A percentile compares a stretch with the other conserved stretches of the same genome.
phyloP scores from a whole-genome alignment of 2,797 vertebrate genomes.

The Vespertilio murinus region DNA sequence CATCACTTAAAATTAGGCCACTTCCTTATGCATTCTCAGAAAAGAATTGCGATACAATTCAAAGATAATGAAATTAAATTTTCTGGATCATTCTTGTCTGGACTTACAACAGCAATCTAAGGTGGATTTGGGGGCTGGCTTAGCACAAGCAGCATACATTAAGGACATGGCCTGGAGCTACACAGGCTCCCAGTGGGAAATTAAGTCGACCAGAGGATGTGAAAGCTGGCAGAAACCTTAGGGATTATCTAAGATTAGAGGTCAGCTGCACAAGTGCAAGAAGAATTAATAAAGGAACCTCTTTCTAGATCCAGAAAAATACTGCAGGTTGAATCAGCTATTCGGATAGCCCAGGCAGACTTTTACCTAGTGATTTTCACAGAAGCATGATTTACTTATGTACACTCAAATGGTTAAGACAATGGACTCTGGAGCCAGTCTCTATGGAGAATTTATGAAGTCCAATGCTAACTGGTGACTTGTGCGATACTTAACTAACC shows the following conservation, averaged over 20 bases:
- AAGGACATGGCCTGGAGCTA: not conserved
- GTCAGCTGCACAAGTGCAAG: not conserved
- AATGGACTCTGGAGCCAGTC: not conserved
- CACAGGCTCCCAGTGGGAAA: not conserved
- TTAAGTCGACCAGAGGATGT: not conserved
- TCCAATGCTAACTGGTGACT: not conserved
- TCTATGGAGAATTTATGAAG: not conserved
- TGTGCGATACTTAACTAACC: not conserved
- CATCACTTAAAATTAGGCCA: not conserved
- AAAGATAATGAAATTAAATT: not conserved
- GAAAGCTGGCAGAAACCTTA: not conserved
- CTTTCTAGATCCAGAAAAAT: not conserved
- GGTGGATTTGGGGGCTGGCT: not conserved
- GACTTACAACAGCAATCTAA: not conserved
- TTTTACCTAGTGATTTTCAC: not conserved
- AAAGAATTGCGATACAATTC: conserved; percentile 4
- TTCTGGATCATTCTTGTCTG: not conserved
- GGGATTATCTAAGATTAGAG: not conserved
- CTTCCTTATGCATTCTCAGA: not conserved
- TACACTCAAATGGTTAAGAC: not conserved
- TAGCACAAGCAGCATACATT: not conserved
- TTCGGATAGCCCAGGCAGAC: not conserved
- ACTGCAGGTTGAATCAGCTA: not conserved
- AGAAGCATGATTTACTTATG: not conserved
- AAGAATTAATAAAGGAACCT: not conserved